A percentile compares a stretch with the other conserved stretches of the same genome.
Conservation (phyloP, 2,888 invertebrate species). For the Melolontha melolontha region DNA sequence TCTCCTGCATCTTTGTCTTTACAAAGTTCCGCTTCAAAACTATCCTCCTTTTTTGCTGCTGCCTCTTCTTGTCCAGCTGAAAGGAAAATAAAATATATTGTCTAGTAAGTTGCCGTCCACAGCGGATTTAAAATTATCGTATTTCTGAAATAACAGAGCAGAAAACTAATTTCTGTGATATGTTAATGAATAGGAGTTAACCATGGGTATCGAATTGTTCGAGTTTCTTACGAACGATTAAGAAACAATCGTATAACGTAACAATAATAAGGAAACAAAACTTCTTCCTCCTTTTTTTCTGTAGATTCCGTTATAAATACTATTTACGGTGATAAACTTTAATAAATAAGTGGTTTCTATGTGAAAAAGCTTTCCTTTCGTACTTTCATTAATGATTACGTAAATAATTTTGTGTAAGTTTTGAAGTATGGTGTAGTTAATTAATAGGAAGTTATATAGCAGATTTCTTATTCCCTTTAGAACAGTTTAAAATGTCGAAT, state of each 20-base stretch:
- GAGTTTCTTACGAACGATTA: conserved; percentile 18
- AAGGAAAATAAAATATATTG: neutral
- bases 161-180: neutral
- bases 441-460: no score
- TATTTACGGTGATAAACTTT: no score
- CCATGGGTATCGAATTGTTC: conserved; percentile 26
- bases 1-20: conserved; percentile 95
- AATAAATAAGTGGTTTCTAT: no score
- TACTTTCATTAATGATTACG: no score
- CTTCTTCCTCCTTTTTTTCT: conserved; percentile 13
- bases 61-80: conserved; percentile 70
- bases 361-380: no score
- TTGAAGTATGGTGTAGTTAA: no score
- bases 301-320: no score
- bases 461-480: no score
- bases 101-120: no score
- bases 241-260: conserved; percentile 4
- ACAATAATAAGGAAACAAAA: conserved; percentile 12
- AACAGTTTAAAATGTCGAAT: no score
- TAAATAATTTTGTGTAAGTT: no score
- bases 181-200: conserved; percentile 13
- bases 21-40: conserved; percentile 89
- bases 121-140: no score
- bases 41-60: conserved; percentile 83
- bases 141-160: conserved; percentile 1